These are phyloP conservation scores for Vireo griseus DNA, from an alignment of 2,797 vertebrate species.

Conservation along the genomic window DNA sequence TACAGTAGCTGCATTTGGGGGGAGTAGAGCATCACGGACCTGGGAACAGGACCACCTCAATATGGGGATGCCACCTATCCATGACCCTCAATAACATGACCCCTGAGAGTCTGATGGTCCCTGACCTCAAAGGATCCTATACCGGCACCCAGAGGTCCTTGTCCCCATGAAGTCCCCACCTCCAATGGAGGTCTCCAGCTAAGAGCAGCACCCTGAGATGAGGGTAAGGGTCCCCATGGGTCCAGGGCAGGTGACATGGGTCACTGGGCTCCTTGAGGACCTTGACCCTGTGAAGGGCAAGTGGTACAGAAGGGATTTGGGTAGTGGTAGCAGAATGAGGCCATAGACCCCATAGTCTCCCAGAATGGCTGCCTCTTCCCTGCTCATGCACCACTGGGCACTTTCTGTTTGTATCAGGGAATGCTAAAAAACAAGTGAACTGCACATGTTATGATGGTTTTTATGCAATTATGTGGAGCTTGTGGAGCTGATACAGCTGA, in stretches of 20 bases:
- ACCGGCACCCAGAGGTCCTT: background rate
- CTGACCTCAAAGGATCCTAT: background rate
- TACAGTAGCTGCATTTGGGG: background rate
- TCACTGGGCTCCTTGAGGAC: background rate
- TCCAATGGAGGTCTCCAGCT: background rate
- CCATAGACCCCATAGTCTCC: background rate
- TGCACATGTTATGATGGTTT: rapidly evolving
- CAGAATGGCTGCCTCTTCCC: background rate
- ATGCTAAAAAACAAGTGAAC: background rate
- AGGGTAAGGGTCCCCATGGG: background rate
- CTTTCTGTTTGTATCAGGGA: background rate
- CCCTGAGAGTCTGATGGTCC: background rate
- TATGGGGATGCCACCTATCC: background rate
- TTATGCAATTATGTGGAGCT: no score
- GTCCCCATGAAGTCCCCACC: background rate
- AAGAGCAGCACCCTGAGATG: background rate
- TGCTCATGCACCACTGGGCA: background rate
- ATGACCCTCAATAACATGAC: background rate
- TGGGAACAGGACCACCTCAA: background rate
- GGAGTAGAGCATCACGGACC: background rate
- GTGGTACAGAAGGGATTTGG: background rate
- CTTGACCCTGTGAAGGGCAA: background rate
- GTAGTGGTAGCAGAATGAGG: background rate
- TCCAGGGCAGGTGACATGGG: no score
- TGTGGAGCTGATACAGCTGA: background rate